These are phyloP conservation scores for Drosophila bunnanda DNA, from an alignment of 2,888 invertebrate genomes.

Conservation along the genomic window DNA sequence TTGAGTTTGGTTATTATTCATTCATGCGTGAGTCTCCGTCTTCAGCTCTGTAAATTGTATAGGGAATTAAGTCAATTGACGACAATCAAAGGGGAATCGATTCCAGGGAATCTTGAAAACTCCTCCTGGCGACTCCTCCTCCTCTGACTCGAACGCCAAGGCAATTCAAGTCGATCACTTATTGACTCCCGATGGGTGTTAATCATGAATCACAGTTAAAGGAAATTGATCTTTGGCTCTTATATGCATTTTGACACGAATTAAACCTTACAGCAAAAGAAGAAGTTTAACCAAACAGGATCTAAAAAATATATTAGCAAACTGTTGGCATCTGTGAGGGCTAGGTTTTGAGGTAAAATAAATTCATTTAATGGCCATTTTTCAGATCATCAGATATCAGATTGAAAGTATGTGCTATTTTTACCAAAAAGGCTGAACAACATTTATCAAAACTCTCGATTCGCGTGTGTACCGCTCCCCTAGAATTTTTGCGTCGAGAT, in stretches of 20 bases:
- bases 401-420: neutral
- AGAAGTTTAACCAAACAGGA: neutral
- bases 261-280: neutral
- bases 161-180: neutral
- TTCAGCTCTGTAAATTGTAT: conserved; percentile 28
- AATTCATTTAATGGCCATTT: neutral
- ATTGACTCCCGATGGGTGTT: neutral
- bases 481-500: conserved; percentile 27
- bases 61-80: conserved; percentile 26
- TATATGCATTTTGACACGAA: neutral
- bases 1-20: conserved; percentile 3
- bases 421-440: neutral
- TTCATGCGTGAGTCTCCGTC: conserved; percentile 5
- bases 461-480: conserved; percentile 6
- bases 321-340: neutral
- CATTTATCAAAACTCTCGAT: conserved; percentile 1
- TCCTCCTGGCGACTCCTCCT: neutral
- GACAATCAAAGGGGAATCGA: conserved; percentile 33
- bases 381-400: neutral
- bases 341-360: neutral
- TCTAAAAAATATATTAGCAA: too few relatives aligned
- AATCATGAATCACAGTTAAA: neutral
- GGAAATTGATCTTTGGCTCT: neutral
- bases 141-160: neutral
- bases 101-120: neutral